Conservation (phyloP, 2,888 invertebrate genomes). For the Acronicta alni region DNA sequence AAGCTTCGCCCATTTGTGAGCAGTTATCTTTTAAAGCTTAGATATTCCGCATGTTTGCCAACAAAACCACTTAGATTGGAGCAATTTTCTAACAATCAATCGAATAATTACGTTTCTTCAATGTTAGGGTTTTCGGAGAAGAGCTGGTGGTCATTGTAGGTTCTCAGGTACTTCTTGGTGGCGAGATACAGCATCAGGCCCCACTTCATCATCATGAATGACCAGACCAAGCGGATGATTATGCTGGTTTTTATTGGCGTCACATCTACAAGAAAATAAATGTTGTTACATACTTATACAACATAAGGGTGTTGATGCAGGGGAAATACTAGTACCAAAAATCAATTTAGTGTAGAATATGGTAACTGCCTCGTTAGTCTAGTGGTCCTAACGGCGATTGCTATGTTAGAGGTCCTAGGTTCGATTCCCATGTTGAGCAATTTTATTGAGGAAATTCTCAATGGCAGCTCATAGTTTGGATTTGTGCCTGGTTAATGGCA, state of each 20-base stretch:
- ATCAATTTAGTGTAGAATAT: no score
- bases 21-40: slow-evolving; percentile 20
- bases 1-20: slow-evolving; percentile 30
- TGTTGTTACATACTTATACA: slow-evolving; percentile 4
- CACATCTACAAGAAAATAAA: slow-evolving; percentile 74
- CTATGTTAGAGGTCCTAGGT: no score
- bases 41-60: slow-evolving; percentile 19
- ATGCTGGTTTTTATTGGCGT: slow-evolving; percentile 82
- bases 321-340: no score
- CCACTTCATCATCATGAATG: slow-evolving; percentile 88
- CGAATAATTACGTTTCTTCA: slow-evolving; percentile 78
- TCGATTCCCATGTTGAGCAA: no score
- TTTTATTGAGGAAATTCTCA: no score
- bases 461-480: no score
- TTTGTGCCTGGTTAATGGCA: no score
- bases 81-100: slow-evolving; percentile 43
- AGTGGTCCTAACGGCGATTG: no score
- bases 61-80: slow-evolving; percentile 53
- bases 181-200: slow-evolving; percentile 82
- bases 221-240: slow-evolving; percentile 85
- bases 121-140: slow-evolving; percentile 84
- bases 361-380: no score
- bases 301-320: no score
- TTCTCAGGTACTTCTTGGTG: slow-evolving; percentile 81
- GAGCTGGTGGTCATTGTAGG: slow-evolving; percentile 83